These are phyloP conservation scores for Polymixis flavicincta DNA, from an alignment of 2,888 invertebrate genomes.

Conservation along the genomic window DNA sequence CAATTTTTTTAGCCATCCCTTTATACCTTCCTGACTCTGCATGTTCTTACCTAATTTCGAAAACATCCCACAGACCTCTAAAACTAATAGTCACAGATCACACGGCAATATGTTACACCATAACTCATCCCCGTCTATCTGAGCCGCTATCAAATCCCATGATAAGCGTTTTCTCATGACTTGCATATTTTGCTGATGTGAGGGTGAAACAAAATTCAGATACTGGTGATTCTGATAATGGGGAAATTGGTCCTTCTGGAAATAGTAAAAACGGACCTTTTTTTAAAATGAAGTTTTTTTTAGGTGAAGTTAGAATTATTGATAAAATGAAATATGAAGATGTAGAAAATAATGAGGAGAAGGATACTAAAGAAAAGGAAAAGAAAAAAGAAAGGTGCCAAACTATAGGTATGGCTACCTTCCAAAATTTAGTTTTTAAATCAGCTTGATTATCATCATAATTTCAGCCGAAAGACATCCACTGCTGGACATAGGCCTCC, in stretches of 20 bases:
- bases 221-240: constrained; percentile 31
- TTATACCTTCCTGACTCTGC: constrained; percentile 29
- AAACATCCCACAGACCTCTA: constrained; percentile 57
- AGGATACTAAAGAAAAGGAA: too few relatives aligned
- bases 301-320: background rate
- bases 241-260: background rate
- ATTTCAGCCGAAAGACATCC: too few relatives aligned
- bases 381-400: too few relatives aligned
- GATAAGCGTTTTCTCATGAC: constrained; percentile 90
- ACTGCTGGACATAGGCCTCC: too few relatives aligned
- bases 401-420: too few relatives aligned
- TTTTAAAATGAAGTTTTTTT: background rate
- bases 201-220: constrained; percentile 26
- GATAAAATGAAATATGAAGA: background rate
- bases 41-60: constrained; percentile 40
- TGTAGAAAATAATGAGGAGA: background rate
- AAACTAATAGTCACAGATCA: constrained; percentile 76
- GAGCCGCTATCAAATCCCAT: constrained; percentile 81
- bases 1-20: background rate
- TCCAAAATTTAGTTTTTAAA: too few relatives aligned
- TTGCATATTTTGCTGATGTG: constrained; percentile 82
- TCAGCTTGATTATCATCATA: too few relatives aligned
- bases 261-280: background rate
- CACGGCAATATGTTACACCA: constrained; percentile 85
- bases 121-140: constrained; percentile 86